Conservation (phyloP, 2,797 vertebrate genomes). For the Arctocebus calabarensis region DNA sequence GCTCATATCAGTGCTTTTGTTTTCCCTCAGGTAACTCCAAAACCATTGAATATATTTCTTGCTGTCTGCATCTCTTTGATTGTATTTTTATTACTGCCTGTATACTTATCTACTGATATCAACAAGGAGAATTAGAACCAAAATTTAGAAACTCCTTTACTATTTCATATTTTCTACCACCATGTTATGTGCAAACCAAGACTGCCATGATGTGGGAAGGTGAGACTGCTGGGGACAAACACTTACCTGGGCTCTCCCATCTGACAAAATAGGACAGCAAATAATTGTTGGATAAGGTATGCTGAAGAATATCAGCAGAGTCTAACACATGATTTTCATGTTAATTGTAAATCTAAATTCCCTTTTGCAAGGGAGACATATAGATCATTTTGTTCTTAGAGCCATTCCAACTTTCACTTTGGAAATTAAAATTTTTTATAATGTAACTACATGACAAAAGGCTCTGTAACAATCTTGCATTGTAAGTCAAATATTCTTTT, state of each 20-base stretch:
- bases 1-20: too few species aligned
- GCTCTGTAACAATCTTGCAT: slow-evolving; percentile 86
- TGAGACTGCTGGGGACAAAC: slow-evolving; percentile 78
- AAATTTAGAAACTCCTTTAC: slow-evolving; percentile 98
- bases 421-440: slow-evolving; percentile 86
- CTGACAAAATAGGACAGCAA: not conserved
- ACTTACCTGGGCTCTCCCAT: slow-evolving; percentile 75
- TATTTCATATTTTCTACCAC: slow-evolving; percentile 95
- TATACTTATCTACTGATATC: slow-evolving; percentile 94
- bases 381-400: slow-evolving; percentile 85
- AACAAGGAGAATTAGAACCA: slow-evolving; percentile 98
- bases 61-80: too few species aligned
- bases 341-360: slow-evolving; percentile 84
- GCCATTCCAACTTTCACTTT: slow-evolving; percentile 88
- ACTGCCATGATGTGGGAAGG: slow-evolving; percentile 95
- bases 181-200: slow-evolving; percentile 99
- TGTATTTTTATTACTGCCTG: too few species aligned
- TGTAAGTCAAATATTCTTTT: slow-evolving; percentile 91
- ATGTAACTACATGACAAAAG: slow-evolving; percentile 86
- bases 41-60: too few species aligned
- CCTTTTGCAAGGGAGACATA: slow-evolving; percentile 84
- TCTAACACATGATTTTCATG: slow-evolving; percentile 86
- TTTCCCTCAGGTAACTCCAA: too few species aligned
- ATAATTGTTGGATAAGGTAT: slow-evolving; percentile 61
- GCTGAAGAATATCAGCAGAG: slow-evolving; percentile 75